Evolutionary conservation across 2,888 invertebrate species (phyloP), one percentile per base, ranked within the genome.

Genomic region (Kryphioiulus occultus): DNA sequence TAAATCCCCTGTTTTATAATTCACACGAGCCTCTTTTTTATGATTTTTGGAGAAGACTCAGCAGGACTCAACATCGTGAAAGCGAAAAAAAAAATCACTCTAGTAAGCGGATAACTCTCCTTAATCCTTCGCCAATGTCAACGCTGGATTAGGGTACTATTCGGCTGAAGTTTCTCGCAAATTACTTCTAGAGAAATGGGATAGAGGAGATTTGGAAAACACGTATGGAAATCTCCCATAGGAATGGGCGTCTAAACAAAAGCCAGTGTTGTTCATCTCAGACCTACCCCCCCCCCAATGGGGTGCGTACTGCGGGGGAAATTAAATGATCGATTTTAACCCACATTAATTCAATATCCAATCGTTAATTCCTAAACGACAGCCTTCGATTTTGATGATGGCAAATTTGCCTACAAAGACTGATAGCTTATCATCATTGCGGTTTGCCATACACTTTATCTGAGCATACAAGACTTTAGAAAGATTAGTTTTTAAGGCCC

Each of bases 1-100:
- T 22, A 68, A 68, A 68, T 68, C 68, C 26, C 68, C 68, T 68
- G 68, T 68, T 68, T 68, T 68, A 68, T 68, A 68, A 68, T 68
- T 68, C 68, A 68, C 68, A 26, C 26, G 68, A 68, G 26, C 68
- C 10, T 68, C 68, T 68, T 68, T 59, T 68, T 68, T 68, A 68
- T 68, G 68, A 68, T 68, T 68, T 68, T 68, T 68, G 68, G 26
- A 68, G 68, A 68, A 68, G 68, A 68, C 68, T 68, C 68, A 68
- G 68, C 68, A 68, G 68, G 68, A 68, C 68, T 68, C 26, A 68
- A 12, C 12, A 26, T 26, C 68, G 26, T 26, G 26, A 68, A 68
- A 26, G 68, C n/a, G 68, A n/a, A 10, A 53, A 68, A 68, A 35
- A 53, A 68, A 68, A 68, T 26, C 68, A 68, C 68, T 68, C 26